A percentile compares a stretch with the other conserved stretches of the same genome.
These are phyloP conservation scores for Dorcus hopei DNA, from an alignment of 2,888 invertebrate genomes.

Conservation along the genomic window DNA sequence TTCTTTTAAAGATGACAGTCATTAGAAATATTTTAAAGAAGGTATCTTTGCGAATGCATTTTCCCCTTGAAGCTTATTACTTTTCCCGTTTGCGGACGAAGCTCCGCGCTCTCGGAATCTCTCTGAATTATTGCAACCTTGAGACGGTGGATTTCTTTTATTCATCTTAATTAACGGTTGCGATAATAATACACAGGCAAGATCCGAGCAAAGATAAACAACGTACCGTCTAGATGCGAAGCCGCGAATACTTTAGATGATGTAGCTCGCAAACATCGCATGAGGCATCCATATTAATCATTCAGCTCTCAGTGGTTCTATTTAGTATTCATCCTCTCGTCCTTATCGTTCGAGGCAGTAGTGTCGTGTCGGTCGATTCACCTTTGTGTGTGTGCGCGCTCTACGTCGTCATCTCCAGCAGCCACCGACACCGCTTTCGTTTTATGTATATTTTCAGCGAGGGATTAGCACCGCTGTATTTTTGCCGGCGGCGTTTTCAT, in stretches of 20 bases:
- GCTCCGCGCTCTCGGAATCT: too few relatives aligned
- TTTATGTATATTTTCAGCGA: too few relatives aligned
- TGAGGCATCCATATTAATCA: constrained; percentile 42
- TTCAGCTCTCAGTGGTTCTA: constrained; percentile 36
- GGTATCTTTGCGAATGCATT: too few relatives aligned
- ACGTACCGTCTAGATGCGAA: background rate
- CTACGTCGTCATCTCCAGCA: constrained; percentile 3
- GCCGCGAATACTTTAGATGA: constrained; percentile 8
- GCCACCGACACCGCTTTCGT: background rate
- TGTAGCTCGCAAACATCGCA: constrained; percentile 25
- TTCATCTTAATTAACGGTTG: background rate
- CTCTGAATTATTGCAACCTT: too few relatives aligned
- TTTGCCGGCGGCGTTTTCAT: too few relatives aligned
- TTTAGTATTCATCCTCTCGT: constrained; percentile 42
- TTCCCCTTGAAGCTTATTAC: too few relatives aligned
- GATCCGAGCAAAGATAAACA: background rate
- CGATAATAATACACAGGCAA: background rate
- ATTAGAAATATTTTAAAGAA: too few relatives aligned
- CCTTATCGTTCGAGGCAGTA: constrained; percentile 32
- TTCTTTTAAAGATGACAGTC: too few relatives aligned
- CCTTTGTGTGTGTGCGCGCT: constrained; percentile 30
- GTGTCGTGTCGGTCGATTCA: constrained; percentile 24
- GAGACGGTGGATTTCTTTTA: background rate
- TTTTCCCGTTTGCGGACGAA: too few relatives aligned
- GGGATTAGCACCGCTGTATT: too few relatives aligned